Base-by-base conservation (phyloP, 2,797 vertebrate genomes). In the Phrynocephalus vlangalii region DNA sequence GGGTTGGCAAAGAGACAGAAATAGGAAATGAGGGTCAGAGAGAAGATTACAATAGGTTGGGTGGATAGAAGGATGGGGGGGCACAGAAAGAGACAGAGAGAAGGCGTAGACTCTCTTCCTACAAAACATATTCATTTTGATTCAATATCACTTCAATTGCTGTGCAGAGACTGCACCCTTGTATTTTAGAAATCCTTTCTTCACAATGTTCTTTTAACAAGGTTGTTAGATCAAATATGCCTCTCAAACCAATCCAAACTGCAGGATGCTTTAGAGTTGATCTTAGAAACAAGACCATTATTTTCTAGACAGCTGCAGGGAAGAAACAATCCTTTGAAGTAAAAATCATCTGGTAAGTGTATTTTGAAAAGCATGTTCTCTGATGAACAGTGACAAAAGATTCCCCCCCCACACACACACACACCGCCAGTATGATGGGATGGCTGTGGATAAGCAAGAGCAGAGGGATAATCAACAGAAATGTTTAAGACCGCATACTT, bases 221-320 rank as follows among this genome's bases (percentile, higher is more conserved):
- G n/a, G 68, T 20, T 79, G 67, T 78, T 60, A 86, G 30, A 75
- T 87, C 79, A 87, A 76, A 68, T 33, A 75, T 52, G 60, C 20
- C 60, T 50, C 70, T 5, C 24, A 56, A 28, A 24, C 18, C 48
- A 56, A 52, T 56, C 20, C 56, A 86, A 66, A 66, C 70, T 30
- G 7, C 44, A 50, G 38, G 38, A 76, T 80, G 67, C 44, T 86
- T 79, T 75, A 28, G 44, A 26, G 28, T 67, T 68, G n/a, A 38
- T n/a, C 24, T 73, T 22, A 67, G 33, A 56, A 33, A 20, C 15
- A 66, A 66, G 33, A 13, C 16, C 50, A 79, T 70, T 70, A 52
- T 52, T 79, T 79, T 30, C 48, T 33, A 79, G 75, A 8, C 68
- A 81, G 16, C 56, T 87, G 48, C 50, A 5, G 9, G 72, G n/a